phyloP scores from a whole-genome alignment of 2,113 vertebrate genomes.

The Spheniscus mendiculus region DNA sequence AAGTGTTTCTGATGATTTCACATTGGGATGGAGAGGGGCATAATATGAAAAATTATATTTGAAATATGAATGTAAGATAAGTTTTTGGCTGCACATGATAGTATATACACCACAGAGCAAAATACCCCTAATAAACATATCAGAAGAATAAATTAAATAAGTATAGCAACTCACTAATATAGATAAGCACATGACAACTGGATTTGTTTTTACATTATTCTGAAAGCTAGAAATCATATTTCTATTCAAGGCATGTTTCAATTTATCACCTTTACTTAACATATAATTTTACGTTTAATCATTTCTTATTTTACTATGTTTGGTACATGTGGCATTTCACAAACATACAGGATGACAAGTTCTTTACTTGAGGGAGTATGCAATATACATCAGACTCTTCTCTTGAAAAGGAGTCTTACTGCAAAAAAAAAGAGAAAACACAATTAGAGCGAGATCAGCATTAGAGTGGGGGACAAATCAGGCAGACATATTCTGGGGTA shows the following conservation, averaged over 20 bases:
- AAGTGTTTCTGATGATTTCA: neutral
- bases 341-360: neutral
- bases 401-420: neutral
- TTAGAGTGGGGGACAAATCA: neutral
- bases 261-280: neutral
- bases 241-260: neutral
- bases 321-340: neutral
- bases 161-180: neutral
- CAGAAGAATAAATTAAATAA: neutral
- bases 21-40: neutral
- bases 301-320: neutral
- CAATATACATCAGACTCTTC: neutral
- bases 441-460: neutral
- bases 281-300: neutral
- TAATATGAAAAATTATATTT: neutral
- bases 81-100: neutral
- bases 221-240: neutral
- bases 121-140: neutral
- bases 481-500: neutral
- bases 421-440: neutral
- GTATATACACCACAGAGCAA: neutral
- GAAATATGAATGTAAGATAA: neutral
- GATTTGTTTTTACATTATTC: neutral
- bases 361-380: neutral
- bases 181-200: neutral